phyloP scores from a whole-genome alignment of 2,888 invertebrate genomes.

The Dicyrtoma fusca region DNA sequence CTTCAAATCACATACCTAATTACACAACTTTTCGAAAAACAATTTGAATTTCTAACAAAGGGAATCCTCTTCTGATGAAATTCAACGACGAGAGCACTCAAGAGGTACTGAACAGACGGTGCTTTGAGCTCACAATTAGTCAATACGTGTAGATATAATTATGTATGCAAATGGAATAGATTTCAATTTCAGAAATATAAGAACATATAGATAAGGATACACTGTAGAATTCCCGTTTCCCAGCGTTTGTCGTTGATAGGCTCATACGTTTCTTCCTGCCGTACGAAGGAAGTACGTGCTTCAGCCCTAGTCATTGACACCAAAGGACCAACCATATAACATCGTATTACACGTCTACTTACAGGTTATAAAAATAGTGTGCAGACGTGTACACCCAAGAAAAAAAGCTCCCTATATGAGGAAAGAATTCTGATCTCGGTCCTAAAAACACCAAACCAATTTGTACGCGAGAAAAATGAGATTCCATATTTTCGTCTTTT shows the following conservation, averaged over 20 bases:
- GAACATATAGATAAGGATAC: background rate
- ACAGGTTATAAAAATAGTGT: background rate
- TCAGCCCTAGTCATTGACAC: slow-evolving; percentile 7
- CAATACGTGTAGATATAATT: too few relatives aligned
- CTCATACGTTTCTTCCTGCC: background rate
- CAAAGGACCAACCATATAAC: too few relatives aligned
- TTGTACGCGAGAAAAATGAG: slow-evolving; percentile 28
- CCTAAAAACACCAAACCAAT: slow-evolving; percentile 24
- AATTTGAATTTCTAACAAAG: too few relatives aligned
- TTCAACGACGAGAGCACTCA: too few relatives aligned
- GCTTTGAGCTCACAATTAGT: too few relatives aligned
- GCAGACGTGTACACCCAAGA: background rate
- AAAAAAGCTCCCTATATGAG: background rate
- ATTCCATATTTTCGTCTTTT: slow-evolving; percentile 25
- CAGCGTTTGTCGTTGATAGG: background rate
- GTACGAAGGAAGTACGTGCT: slow-evolving; percentile 8
- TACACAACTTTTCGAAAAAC: too few relatives aligned
- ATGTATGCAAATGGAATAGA: background rate
- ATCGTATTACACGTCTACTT: too few relatives aligned
- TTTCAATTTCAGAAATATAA: background rate
- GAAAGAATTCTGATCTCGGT: too few relatives aligned
- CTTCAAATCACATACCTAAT: too few relatives aligned
- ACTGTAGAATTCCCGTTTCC: background rate
- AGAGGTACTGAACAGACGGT: too few relatives aligned
- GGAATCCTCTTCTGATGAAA: too few relatives aligned